Conservation (phyloP, 2,888 invertebrate species). For the Synanthedon myopaeformis region DNA sequence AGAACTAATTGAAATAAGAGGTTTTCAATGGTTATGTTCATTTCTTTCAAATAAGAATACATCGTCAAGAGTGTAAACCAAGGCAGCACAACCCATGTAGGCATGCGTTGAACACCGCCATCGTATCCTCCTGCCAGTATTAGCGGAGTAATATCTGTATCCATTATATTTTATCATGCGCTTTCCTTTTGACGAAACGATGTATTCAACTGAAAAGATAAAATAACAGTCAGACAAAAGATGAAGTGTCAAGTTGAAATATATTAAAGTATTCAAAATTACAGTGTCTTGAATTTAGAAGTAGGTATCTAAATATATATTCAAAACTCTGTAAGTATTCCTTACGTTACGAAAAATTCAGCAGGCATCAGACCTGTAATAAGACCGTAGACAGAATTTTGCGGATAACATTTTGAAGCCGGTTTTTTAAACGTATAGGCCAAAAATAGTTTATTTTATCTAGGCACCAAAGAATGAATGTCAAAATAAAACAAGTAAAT, state of each 20-base stretch:
- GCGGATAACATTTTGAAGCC: too few species aligned
- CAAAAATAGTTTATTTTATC: too few species aligned
- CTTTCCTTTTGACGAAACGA: background rate
- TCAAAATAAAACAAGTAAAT: too few species aligned
- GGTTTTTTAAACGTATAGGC: too few species aligned
- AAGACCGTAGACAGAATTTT: too few species aligned
- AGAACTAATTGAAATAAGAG: too few species aligned
- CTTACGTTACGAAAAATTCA: too few species aligned
- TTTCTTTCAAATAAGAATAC: background rate
- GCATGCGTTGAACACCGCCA: conserved; percentile 1
- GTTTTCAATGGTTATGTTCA: conserved; percentile 2
- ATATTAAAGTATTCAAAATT: background rate
- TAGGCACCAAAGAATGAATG: too few species aligned
- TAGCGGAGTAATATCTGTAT: background rate
- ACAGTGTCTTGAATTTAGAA: background rate
- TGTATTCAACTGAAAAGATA: background rate
- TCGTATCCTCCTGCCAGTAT: background rate
- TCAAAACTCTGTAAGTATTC: too few species aligned
- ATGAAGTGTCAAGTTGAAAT: too few species aligned
- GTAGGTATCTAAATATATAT: too few species aligned
- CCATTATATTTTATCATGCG: background rate
- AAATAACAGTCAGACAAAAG: background rate
- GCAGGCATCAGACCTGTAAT: too few species aligned
- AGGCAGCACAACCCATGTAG: background rate
- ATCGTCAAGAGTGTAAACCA: background rate